Evolutionary conservation across 2,797 vertebrate species (phyloP).

Genomic region (Artibeus lituratus): DNA sequence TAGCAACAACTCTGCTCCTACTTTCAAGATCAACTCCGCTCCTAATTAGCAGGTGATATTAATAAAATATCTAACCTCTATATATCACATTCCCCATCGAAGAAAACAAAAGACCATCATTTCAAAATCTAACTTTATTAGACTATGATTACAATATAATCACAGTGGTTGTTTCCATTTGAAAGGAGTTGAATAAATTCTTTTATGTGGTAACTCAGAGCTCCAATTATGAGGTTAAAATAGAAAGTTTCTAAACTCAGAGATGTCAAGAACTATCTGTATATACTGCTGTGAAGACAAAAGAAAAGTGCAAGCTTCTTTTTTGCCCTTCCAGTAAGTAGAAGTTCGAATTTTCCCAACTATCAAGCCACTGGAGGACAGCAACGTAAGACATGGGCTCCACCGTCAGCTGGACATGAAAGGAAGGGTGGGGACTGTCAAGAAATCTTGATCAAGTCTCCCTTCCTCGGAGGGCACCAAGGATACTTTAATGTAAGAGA

Average conservation of each 20-base stretch:
- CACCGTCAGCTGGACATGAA: not conserved
- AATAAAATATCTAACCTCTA: not conserved
- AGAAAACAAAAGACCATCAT: not conserved
- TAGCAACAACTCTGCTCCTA: not conserved
- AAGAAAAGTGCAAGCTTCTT: not conserved
- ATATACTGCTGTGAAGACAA: not conserved
- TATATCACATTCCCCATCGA: not conserved
- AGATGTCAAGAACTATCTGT: not conserved
- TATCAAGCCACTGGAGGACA: not conserved
- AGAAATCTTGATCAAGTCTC: not conserved
- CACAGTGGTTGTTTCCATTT: not conserved
- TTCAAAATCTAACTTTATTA: constrained; percentile 30
- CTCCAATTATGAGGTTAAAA: not conserved
- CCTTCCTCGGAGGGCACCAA: not conserved
- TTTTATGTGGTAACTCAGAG: not conserved
- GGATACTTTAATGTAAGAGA: not conserved
- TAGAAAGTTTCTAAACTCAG: not conserved
- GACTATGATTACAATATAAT: not conserved
- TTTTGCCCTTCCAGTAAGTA: not conserved
- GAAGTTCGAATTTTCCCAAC: not conserved
- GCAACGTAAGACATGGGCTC: not conserved
- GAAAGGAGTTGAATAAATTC: not conserved
- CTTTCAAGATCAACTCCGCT: not conserved
- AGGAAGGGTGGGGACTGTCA: not conserved
- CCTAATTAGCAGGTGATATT: not conserved